phyloP scores from a whole-genome alignment of 2,797 vertebrate species.

The Argyrosomus regius region DNA sequence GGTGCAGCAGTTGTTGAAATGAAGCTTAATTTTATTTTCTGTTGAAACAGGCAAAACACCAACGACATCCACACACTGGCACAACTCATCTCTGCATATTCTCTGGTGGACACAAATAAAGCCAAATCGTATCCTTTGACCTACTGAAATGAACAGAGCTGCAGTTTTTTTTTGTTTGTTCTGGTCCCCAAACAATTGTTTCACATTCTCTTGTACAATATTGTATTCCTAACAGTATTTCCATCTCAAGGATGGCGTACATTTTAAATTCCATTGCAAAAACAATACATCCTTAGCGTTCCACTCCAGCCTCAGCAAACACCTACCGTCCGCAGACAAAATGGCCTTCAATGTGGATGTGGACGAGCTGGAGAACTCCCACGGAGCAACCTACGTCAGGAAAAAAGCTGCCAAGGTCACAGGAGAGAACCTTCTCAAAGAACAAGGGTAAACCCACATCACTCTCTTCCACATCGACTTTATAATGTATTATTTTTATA shows the following conservation, averaged over 20 bases:
- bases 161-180: background rate
- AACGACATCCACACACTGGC: constrained; percentile 96
- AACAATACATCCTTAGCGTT: constrained; percentile 58
- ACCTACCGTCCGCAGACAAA: constrained; percentile 94
- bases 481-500: too few relatives aligned
- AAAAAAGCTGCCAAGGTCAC: constrained; percentile 94
- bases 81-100: constrained; percentile 98
- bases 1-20: background rate
- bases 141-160: background rate
- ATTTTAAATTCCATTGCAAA: background rate
- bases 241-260: background rate
- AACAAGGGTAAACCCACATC: constrained; percentile 86
- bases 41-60: constrained; percentile 90
- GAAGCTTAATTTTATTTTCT: background rate
- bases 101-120: constrained; percentile 95
- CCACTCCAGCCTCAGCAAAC: constrained; percentile 92
- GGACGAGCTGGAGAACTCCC: constrained; percentile 97
- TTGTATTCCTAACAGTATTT: background rate
- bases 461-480: background rate
- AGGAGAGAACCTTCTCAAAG: constrained; percentile 91
- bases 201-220: background rate
- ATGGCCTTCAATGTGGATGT: constrained; percentile 97
- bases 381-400: constrained; percentile 93
- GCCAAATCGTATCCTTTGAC: constrained; percentile 97
- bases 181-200: background rate